phyloP scores from a whole-genome alignment of 2,113 vertebrate genomes.

The Tetrao urogallus region DNA sequence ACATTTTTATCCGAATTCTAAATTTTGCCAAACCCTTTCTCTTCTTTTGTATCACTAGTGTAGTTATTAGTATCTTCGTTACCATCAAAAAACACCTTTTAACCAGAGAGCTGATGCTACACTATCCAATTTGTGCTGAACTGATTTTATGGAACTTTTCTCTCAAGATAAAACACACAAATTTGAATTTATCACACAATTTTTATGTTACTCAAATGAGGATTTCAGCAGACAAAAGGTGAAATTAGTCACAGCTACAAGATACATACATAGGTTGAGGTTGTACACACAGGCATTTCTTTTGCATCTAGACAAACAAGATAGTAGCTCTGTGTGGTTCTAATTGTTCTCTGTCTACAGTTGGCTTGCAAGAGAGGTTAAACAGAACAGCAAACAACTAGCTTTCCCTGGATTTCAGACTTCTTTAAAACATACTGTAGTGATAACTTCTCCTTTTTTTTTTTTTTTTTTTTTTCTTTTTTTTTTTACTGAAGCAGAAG shows the following conservation, averaged over 20 bases:
- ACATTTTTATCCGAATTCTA: neutral
- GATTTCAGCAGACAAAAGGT: neutral
- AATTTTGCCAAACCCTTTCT: neutral
- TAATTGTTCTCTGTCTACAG: neutral
- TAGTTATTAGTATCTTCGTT: neutral
- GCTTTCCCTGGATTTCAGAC: neutral
- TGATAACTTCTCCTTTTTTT: neutral
- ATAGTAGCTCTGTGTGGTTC: neutral
- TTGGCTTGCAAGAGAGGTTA: neutral
- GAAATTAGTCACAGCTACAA: neutral
- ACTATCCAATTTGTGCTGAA: neutral
- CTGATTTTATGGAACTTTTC: neutral
- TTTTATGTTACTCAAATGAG: neutral
- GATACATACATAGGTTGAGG: neutral
- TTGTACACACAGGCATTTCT: neutral
- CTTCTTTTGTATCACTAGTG: neutral
- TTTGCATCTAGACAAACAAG: neutral
- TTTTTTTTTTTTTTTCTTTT: neutral
- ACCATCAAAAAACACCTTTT: neutral
- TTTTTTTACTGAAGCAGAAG: neutral
- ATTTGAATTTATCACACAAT: neutral
- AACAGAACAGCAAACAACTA: neutral
- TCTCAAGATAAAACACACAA: neutral
- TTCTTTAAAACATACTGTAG: neutral
- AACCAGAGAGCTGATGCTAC: neutral